Conservation (phyloP, 2,797 vertebrate genomes). For the Adelosebastes latens region DNA sequence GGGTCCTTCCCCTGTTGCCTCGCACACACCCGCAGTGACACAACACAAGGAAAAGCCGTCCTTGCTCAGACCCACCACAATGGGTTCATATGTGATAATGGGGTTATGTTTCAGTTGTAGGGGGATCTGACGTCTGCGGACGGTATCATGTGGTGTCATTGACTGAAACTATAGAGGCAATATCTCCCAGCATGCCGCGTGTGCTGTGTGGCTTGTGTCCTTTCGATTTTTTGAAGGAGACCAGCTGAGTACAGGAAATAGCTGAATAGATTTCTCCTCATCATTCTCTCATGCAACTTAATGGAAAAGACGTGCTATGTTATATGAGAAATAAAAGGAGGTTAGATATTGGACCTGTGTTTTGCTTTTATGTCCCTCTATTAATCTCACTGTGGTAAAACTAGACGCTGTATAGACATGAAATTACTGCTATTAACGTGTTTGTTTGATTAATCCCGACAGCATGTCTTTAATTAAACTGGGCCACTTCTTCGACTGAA, state of each 20-base stretch:
- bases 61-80: slow-evolving; percentile 8
- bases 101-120: slow-evolving; percentile 38
- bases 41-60: neutral
- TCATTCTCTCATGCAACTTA: slow-evolving; percentile 21
- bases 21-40: neutral
- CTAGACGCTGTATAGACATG: neutral
- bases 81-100: neutral
- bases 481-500: slow-evolving; percentile 3
- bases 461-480: slow-evolving; percentile 39
- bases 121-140: slow-evolving; percentile 17
- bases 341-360: neutral
- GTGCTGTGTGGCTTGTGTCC: slow-evolving; percentile 25
- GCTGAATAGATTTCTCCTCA: slow-evolving; percentile 25
- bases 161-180: slow-evolving; percentile 68
- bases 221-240: slow-evolving; percentile 68
- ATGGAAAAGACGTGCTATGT: neutral
- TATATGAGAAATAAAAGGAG: neutral
- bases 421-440: neutral
- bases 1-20: neutral
- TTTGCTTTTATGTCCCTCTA: neutral
- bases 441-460: slow-evolving; percentile 44
- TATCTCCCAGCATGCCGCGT: neutral
- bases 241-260: slow-evolving; percentile 39
- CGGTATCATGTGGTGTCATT: slow-evolving; percentile 54
- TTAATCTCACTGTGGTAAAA: slow-evolving; percentile 9